These are phyloP conservation scores for Anastrepha ludens DNA, from an alignment of 1,140 invertebrate species.

Conservation along the genomic window DNA sequence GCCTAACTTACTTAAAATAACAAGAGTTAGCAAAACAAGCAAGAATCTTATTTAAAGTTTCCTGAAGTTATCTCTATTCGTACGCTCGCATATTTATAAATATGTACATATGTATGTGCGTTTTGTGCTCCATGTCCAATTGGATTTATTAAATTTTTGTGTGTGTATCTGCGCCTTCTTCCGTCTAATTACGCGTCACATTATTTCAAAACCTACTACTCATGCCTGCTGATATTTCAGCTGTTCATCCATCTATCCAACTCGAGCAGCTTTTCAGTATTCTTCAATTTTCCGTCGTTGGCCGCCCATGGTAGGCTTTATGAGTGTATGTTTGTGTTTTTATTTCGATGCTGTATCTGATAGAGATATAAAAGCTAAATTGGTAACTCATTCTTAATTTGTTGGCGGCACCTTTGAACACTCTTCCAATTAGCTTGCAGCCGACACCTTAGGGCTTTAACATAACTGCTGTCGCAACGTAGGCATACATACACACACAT, in stretches of 20 bases:
- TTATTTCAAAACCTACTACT: conserved; percentile 28
- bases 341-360: conserved; percentile 57
- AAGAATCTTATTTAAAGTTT: too few relatives aligned
- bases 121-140: conserved; percentile 17
- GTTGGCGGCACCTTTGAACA: conserved; percentile 73
- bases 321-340: neutral
- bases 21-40: too few relatives aligned
- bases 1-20: too few relatives aligned
- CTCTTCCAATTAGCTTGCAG: conserved; percentile 74
- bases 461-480: conserved; percentile 50
- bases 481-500: neutral
- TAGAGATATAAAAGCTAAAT: conserved; percentile 75
- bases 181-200: conserved; percentile 43
- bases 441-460: conserved; percentile 70
- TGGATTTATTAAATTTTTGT: conserved; percentile 23
- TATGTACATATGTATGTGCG: neutral
- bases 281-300: neutral
- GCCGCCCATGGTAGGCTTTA: neutral
- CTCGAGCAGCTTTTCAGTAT: neutral
- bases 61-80: too few relatives aligned
- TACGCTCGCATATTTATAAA: too few relatives aligned
- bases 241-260: neutral
- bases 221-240: neutral
- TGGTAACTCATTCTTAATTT: conserved; percentile 75
- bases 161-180: neutral